Conservation (phyloP, 2,113 vertebrate species). For the Megalops atlanticus region DNA sequence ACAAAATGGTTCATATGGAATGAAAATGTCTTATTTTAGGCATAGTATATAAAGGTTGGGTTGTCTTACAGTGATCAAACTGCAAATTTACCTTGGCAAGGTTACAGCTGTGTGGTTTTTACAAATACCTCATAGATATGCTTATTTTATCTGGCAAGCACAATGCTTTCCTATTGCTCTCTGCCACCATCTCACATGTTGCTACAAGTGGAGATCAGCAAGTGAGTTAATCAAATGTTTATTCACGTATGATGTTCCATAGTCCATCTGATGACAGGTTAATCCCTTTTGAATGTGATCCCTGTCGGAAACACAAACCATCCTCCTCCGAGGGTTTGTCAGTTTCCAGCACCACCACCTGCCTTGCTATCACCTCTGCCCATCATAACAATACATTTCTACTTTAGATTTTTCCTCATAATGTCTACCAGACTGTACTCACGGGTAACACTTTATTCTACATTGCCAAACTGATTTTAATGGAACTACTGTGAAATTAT, state of each 20-base stretch:
- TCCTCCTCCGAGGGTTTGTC: constrained; percentile 26
- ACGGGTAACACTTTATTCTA: no score
- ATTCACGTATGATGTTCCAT: constrained; percentile 22
- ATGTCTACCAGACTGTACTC: no score
- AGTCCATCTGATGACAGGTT: constrained; percentile 49
- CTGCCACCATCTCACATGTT: constrained; percentile 43
- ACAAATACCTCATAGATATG: neutral
- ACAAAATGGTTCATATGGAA: no score
- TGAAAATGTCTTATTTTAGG: no score
- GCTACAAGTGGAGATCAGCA: constrained; percentile 40
- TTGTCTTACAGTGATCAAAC: no score
- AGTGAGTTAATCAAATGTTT: constrained; percentile 24
- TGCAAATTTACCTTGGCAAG: no score
- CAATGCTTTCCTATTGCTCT: constrained; percentile 19
- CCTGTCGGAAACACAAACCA: constrained; percentile 33
- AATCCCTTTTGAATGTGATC: constrained; percentile 46
- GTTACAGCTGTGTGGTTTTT: neutral
- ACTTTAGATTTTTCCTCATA: no score
- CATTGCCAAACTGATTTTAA: no score
- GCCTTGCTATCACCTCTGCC: constrained; percentile 14
- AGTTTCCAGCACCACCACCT: constrained; percentile 31
- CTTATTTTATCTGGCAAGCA: constrained; percentile 36
- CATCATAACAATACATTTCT: no score
- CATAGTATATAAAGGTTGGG: no score
- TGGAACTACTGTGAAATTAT: no score